Percentiles rank a stretch among this genome's conserved stretches.
Evolutionary conservation across 2,797 vertebrate species (phyloP).

Genomic region (Myotis pilosus): DNA sequence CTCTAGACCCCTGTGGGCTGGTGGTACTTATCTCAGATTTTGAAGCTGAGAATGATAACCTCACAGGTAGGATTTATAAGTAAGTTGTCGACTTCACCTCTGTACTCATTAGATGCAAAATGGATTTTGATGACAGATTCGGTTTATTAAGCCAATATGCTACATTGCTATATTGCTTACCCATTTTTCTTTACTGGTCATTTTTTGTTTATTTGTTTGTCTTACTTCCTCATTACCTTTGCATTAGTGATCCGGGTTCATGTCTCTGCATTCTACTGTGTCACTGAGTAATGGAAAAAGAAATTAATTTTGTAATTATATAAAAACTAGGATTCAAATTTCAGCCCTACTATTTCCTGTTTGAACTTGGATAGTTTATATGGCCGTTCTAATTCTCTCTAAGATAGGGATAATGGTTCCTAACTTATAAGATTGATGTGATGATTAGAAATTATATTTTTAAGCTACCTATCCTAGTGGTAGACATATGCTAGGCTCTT

Average conservation of each 20-base stretch:
- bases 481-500: not conserved
- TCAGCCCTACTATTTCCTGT: not conserved
- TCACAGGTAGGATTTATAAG: not conserved
- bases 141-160: not conserved
- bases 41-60: not conserved
- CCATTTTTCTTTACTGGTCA: not conserved
- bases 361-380: not conserved
- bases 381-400: not conserved
- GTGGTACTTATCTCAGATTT: not conserved
- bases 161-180: not conserved
- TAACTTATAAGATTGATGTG: not conserved
- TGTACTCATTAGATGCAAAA: not conserved
- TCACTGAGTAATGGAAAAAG: not conserved
- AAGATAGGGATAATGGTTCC: not conserved
- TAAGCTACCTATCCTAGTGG: not conserved
- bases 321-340: not conserved
- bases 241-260: not conserved
- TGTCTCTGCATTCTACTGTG: not conserved
- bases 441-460: conserved; percentile 30
- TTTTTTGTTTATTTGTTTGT: not conserved
- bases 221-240: not conserved
- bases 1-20: not conserved
- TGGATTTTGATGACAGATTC: not conserved
- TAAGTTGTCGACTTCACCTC: not conserved
- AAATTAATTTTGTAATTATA: not conserved